Evolutionary conservation across 2,113 vertebrate genomes (phyloP).

Genomic region (Chaetodon auriga): DNA sequence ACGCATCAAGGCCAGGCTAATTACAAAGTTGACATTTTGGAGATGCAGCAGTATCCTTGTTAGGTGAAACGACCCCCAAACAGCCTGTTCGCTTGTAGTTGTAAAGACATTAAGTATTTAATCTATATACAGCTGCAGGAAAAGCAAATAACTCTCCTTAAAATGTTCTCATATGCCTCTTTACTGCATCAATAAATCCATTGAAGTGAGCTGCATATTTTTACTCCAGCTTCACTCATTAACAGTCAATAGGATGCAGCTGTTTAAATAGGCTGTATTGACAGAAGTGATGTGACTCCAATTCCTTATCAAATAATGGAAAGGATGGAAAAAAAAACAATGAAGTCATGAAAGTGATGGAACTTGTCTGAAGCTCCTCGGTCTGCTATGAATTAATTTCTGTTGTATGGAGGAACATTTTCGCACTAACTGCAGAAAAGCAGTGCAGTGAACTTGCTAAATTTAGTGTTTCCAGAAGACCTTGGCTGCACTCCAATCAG

Average conservation of each 20-base stretch:
- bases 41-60: background rate
- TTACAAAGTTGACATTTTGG: constrained; percentile 32
- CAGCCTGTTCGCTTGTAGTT: background rate
- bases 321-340: constrained; percentile 13
- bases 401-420: background rate
- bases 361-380: background rate
- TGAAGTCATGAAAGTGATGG: background rate
- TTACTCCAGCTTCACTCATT: constrained; percentile 35
- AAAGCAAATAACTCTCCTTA: constrained; percentile 26
- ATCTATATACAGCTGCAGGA: constrained; percentile 5
- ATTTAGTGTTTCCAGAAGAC: background rate
- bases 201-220: constrained; percentile 23
- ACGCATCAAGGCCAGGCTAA: background rate
- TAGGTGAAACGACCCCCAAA: background rate
- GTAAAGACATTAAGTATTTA: background rate
- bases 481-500: background rate
- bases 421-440: background rate
- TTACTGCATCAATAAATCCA: constrained; percentile 54
- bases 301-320: constrained; percentile 42
- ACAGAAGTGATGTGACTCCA: constrained; percentile 34
- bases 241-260: constrained; percentile 33
- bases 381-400: constrained; percentile 3
- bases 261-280: constrained; percentile 37
- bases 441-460: background rate
- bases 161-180: constrained; percentile 36